Evolutionary conservation across 2,797 vertebrate species (phyloP), one percentile per base, ranked within the genome.

Genomic region (Spatula versicolor): DNA sequence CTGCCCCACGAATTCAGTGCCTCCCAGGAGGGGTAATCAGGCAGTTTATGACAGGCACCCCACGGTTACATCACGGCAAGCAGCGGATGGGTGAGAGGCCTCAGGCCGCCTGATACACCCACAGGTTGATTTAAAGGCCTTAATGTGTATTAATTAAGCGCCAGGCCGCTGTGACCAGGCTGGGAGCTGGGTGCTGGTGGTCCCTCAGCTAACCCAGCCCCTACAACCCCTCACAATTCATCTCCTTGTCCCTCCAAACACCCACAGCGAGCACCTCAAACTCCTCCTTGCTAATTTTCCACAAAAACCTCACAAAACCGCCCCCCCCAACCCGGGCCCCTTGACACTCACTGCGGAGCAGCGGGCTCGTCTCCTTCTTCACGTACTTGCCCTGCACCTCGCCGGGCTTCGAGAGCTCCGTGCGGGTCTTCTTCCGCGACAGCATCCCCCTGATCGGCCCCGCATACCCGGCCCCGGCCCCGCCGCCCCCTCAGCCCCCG

Each of bases 351-450:
- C 98, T 98, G 96, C 99, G 98, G 72, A 99, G 98, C 88, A 99
- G 98, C 78, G 99, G 99, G 90, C 99, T 99, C 79, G 99, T 99
- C 97, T 99, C 99, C 98, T 99, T 99, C 98, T 99, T 99, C 97
- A 99, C 98, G 98, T 99, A 99, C 84, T 99, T 99, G 87, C 99
- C 99, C 98, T 99, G 99, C 60, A 99, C 99, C 98, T 99, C 99
- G 82, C 99, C 98, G 90, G 99, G 99, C 96, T 99, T 99, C 75
- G 99, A 99, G 97, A 99, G 98, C 98, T 99, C 99, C 97, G 98
- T 99, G 96, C 99, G 99, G 94, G 99, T 99, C 97, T 99, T 99
- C 98, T 99, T 99, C 98, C 99, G 98, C 55, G 98, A 96, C 91
- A 90, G 96, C 95, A 96, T 95, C 93, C 80, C 79, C 88, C 75